Base-by-base conservation (phyloP, 2,797 vertebrate species). In the Coranthus polyacanthus region DNA sequence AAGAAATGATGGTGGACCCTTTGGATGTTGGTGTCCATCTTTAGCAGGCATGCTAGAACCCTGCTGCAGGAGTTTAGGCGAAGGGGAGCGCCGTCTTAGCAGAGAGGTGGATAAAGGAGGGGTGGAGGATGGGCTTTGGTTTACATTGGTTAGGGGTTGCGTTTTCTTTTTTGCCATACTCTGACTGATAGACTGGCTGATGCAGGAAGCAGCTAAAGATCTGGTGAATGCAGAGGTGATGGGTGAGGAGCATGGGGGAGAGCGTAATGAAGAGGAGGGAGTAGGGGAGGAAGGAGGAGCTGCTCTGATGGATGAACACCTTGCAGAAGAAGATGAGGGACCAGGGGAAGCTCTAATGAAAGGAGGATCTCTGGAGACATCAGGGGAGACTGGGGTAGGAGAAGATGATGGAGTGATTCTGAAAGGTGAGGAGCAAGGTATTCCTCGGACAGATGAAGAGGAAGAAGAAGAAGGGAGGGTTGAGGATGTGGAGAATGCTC, bases 111-210 rank as follows among this genome's bases (percentile, higher is more conserved):
- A 72, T 12, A 70, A 32, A 45, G 46, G 32, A 15, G 73, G 61
- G 10, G 58, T 6, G 1, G 72, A 38, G 43, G 72, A 47, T 9
- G 66, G 24, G 29, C 77, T 63, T 41, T 15, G 72, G 37, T 24
- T 56, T 3, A 24, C 46, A 1, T 17, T 8, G 16, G 17, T 46
- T 18, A 38, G 22, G 22, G 86, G 53, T 2, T 69, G 21, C 12
- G 57, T 37, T 69, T 50, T 86, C 62, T 81, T 88, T 21, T 92
- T 94, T 1, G 95, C 92, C 68, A 95, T 88, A 53, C 91, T 95
- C 80, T 96, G 95, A 68, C 92, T 94, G 74, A 95, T 95, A 36
- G 93, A 95, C 87, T 96, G 95, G 59, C 95, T 95, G 67, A 96
- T 95, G 47, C 93, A 95, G 12, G 95, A 95, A 4, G 95, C 95